Conservation (phyloP, 2,888 invertebrate genomes). For the Hemistola chrysoprasaria region DNA sequence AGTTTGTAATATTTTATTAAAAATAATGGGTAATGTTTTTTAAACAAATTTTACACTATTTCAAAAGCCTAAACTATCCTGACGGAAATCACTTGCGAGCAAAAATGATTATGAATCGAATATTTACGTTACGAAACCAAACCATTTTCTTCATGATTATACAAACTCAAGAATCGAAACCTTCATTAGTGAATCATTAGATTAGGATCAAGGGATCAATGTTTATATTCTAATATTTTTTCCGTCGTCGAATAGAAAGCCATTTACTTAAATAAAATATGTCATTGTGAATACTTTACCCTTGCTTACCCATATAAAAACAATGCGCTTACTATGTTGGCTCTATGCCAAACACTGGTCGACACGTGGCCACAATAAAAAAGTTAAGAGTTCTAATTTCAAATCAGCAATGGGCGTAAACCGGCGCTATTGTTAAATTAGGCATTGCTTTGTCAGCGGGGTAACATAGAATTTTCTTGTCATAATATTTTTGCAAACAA, state of each 20-base stretch:
- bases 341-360: constrained; percentile 32
- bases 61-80: no score
- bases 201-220: constrained; percentile 4
- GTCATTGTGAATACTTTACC: no score
- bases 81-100: no score
- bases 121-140: no score
- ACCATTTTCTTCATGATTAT: constrained; percentile 1
- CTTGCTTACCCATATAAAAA: constrained; percentile 12
- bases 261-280: no score
- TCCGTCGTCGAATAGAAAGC: no score
- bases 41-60: no score
- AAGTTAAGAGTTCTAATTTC: constrained; percentile 70
- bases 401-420: constrained; percentile 63
- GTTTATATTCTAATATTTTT: constrained; percentile 1
- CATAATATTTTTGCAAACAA: constrained; percentile 81
- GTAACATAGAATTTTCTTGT: constrained; percentile 72
- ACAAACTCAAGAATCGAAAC: constrained; percentile 1
- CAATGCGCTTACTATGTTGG: constrained; percentile 29
- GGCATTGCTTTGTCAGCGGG: constrained; percentile 70
- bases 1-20: no score
- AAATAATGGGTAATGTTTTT: no score
- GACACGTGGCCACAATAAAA: constrained; percentile 74
- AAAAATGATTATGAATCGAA: no score
- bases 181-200: constrained; percentile 4
- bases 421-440: constrained; percentile 61